phyloP scores from a whole-genome alignment of 2,888 invertebrate species.

The Crematogaster levior region DNA sequence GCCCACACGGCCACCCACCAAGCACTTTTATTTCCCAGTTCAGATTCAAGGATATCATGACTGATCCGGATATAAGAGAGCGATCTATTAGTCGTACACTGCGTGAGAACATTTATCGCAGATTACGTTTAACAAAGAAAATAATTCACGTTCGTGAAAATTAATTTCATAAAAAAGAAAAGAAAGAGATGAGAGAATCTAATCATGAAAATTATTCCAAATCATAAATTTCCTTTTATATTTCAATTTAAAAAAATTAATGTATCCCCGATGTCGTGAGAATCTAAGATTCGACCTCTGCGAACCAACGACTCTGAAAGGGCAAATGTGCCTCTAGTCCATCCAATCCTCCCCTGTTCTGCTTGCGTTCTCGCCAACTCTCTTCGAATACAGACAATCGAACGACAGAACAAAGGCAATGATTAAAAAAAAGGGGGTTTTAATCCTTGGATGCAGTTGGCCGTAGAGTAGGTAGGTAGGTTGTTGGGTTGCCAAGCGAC shows the following conservation, averaged over 20 bases:
- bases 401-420: slow-evolving; percentile 72
- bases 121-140: not conserved
- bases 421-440: slow-evolving; percentile 73
- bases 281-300: slow-evolving; percentile 9
- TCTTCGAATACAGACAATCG: slow-evolving; percentile 71
- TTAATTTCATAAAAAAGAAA: not conserved
- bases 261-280: not conserved
- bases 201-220: not conserved
- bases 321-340: slow-evolving; percentile 1
- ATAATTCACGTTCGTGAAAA: not conserved
- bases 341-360: slow-evolving; percentile 25
- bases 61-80: not conserved
- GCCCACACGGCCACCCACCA: slow-evolving; percentile 68
- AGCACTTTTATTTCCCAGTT: slow-evolving; percentile 27
- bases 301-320: not conserved
- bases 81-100: not conserved
- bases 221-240: not conserved
- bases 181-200: not conserved
- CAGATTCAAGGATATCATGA: slow-evolving; percentile 39
- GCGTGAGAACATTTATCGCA: not conserved
- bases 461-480: slow-evolving; percentile 76
- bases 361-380: slow-evolving; percentile 56
- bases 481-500: slow-evolving; percentile 81
- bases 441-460: slow-evolving; percentile 71
- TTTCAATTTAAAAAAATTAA: not conserved